Percentiles rank a stretch among this genome's conserved stretches.
These are phyloP conservation scores for Paracanthobrama guichenoti DNA, from an alignment of 2,113 vertebrate genomes.

Conservation along the genomic window DNA sequence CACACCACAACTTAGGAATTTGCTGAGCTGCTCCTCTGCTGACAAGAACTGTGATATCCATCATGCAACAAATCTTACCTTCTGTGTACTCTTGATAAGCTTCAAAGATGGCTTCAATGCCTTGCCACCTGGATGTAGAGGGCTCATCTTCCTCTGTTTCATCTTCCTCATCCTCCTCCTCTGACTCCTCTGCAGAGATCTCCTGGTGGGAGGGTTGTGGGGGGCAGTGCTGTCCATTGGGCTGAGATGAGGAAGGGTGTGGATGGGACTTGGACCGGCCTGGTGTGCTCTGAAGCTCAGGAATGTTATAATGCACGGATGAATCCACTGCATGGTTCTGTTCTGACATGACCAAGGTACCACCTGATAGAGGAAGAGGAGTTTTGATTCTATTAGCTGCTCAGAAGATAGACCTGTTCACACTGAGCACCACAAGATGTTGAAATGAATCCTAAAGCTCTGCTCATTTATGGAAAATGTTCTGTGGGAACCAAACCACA, in stretches of 20 bases:
- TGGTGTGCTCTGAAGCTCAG: slow-evolving; percentile 85
- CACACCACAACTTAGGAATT: slow-evolving; percentile 1
- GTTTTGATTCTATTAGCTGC: not conserved
- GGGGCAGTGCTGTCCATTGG: slow-evolving; percentile 87
- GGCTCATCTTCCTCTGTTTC: slow-evolving; percentile 75
- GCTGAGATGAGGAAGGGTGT: slow-evolving; percentile 64
- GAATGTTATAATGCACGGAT: slow-evolving; percentile 97
- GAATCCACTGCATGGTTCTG: slow-evolving; percentile 88
- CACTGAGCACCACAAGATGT: not conserved
- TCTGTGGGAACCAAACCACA: not conserved
- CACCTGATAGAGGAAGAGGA: slow-evolving; percentile 68
- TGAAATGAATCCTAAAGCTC: not conserved
- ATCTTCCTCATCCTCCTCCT: slow-evolving; percentile 75
- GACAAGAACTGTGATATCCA: not conserved
- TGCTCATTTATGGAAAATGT: not conserved
- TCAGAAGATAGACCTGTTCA: not conserved
- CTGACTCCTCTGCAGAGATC: slow-evolving; percentile 77
- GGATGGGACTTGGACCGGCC: slow-evolving; percentile 59
- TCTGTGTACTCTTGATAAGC: slow-evolving; percentile 97
- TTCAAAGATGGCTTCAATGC: slow-evolving; percentile 95
- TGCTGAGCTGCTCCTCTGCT: not conserved
- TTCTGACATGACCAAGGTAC: slow-evolving; percentile 74
- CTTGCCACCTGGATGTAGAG: slow-evolving; percentile 87
- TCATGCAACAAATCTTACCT: slow-evolving; percentile 73
- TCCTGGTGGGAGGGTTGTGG: slow-evolving; percentile 67